phyloP scores from a whole-genome alignment of 2,888 invertebrate species.

The Acholoe squamosa region DNA sequence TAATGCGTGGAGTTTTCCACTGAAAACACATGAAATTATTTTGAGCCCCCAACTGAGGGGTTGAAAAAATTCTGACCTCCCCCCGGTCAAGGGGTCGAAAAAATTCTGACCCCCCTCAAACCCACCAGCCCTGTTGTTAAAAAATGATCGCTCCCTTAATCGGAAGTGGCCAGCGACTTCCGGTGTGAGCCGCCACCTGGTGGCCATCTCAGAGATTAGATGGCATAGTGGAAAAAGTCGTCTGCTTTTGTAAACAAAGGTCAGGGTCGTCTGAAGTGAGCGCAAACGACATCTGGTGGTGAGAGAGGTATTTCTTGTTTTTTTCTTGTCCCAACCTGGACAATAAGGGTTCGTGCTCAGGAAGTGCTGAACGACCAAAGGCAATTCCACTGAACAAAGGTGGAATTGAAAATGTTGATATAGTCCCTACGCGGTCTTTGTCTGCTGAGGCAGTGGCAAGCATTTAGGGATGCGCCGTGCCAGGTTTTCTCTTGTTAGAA shows the following conservation, averaged over 20 bases:
- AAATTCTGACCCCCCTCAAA: too few relatives aligned
- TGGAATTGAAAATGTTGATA: background rate
- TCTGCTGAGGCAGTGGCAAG: too few relatives aligned
- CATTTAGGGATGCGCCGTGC: too few relatives aligned
- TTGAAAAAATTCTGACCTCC: too few relatives aligned
- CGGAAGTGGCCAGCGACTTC: constrained; percentile 19
- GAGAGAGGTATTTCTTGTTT: background rate
- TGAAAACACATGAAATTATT: too few relatives aligned
- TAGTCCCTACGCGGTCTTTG: too few relatives aligned
- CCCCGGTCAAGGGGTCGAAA: too few relatives aligned
- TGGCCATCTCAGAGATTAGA: background rate
- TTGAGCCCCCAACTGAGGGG: too few relatives aligned
- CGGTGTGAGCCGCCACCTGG: background rate
- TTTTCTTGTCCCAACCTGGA: background rate
- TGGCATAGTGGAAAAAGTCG: background rate
- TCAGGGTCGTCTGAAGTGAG: constrained; percentile 13
- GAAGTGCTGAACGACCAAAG: background rate
- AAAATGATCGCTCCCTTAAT: too few relatives aligned
- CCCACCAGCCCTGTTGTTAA: too few relatives aligned
- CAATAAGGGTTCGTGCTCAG: constrained; percentile 13
- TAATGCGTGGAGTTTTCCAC: too few relatives aligned
- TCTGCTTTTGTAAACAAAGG: constrained; percentile 19
- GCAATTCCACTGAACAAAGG: background rate
- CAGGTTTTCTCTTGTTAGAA: too few relatives aligned
- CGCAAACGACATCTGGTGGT: background rate